phyloP scores from a whole-genome alignment of 2,113 vertebrate genomes.

The Sakesphorus luctuosus region DNA sequence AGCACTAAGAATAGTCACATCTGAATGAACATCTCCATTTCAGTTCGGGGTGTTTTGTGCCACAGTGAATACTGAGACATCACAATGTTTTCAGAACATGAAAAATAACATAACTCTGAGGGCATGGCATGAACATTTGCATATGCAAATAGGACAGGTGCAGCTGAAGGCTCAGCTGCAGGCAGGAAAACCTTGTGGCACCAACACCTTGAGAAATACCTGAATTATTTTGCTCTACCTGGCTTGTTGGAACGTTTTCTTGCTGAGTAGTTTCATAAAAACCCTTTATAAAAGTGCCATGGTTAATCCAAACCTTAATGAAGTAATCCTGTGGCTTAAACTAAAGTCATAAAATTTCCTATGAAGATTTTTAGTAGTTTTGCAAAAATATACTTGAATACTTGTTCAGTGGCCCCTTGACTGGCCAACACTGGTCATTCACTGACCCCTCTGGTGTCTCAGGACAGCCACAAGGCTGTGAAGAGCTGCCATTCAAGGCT shows the following conservation, averaged over 20 bases:
- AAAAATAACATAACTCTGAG: not conserved
- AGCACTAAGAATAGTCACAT: not conserved
- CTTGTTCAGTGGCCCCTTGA: not conserved
- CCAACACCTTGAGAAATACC: not conserved
- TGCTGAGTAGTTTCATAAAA: not conserved
- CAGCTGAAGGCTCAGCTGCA: not conserved
- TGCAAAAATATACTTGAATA: not conserved
- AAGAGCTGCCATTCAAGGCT: not conserved
- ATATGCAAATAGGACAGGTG: not conserved
- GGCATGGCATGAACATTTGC: not conserved
- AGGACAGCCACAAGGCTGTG: not conserved
- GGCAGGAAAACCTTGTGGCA: not conserved
- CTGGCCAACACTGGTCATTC: not conserved
- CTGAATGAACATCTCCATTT: not conserved
- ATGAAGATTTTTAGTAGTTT: not conserved
- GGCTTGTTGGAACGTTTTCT: not conserved
- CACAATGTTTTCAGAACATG: not conserved
- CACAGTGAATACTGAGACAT: not conserved
- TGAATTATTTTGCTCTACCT: not conserved
- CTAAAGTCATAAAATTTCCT: not conserved
- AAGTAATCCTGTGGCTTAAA: not conserved
- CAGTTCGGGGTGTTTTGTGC: not conserved
- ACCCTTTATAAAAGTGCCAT: not conserved
- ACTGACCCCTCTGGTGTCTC: not conserved
- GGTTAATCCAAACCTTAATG: not conserved